Evolutionary conservation across 2,797 vertebrate species (phyloP).

Genomic region (Columba guinea): DNA sequence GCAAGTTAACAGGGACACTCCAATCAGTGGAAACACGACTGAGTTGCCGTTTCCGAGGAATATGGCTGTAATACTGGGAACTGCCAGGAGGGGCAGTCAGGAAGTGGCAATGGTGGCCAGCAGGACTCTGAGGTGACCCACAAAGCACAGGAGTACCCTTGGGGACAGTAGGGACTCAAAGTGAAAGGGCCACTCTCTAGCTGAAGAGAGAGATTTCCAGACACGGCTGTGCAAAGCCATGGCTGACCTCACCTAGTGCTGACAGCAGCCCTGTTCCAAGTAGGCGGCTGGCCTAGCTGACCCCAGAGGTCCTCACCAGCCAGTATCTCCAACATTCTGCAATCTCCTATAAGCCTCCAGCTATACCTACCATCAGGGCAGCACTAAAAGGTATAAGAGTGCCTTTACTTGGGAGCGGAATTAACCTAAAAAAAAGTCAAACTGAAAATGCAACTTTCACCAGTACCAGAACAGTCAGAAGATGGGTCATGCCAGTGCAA

Average conservation of each 20-base stretch:
- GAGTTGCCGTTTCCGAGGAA: background rate
- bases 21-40: background rate
- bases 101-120: background rate
- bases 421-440: background rate
- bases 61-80: background rate
- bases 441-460: background rate
- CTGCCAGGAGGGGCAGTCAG: background rate
- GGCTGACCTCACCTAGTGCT: background rate
- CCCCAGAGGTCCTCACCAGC: background rate
- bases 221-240: background rate
- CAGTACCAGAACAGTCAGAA: background rate
- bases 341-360: background rate
- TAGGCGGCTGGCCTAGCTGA: rapidly evolving
- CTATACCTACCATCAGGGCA: background rate
- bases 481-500: background rate
- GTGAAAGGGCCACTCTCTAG: background rate
- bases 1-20: background rate
- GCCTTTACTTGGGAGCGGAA: background rate
- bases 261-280: background rate
- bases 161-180: background rate
- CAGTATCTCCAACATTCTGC: background rate
- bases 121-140: background rate
- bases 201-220: background rate
- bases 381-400: background rate
- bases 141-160: rapidly evolving